Evolutionary conservation across 2,888 invertebrate genomes (phyloP), one percentile per base, ranked within the genome.

Genomic region (Pollenia angustigena): DNA sequence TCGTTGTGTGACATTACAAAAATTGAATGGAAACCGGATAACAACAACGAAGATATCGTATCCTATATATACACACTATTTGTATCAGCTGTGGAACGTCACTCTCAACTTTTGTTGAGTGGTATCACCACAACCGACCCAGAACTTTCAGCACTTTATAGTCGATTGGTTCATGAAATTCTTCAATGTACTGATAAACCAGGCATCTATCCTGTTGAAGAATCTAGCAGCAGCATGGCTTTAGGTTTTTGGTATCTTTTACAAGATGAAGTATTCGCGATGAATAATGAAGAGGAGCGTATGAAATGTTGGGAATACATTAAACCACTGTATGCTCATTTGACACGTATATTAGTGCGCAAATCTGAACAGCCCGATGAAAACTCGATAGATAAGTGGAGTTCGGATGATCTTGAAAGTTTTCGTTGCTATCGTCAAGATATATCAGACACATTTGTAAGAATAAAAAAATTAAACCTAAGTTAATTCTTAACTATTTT

Each of bases 191-290:
- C 97, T 60, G 96, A 96, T 86, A 95, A 96, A 87, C 95, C 93
- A 3, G 98, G 98, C 0, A 95, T 96, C 88, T 98, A 97, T 94
- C 98, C 98, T 0, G 94, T 96, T 4, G 97, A 98, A 90, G 99
- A 98, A 93, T 96, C 96, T 0, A 95, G 97, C 87, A 98, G 98
- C 91, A 97, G 96, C 85, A 95, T 98, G 88, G 95, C 97, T 0
- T 96, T 98, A 93, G 97, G 97, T 4, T 97, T 98, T 93, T 98
- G 98, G 98, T 98, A 97, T 92, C 96, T 97, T 80, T 93, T 98
- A 75, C 98, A 98, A 69, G 93, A 93, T 85, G 93, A 93, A 89
- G 92, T 93, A 7, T 91, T 93, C 80, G 91, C 93, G 48, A 91
- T 93, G 90, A 90, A 88, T 40, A 88, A 90, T 23, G 90, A 90